phyloP scores from a whole-genome alignment of 1,140 invertebrate species.

The Heterodera carotae region DNA sequence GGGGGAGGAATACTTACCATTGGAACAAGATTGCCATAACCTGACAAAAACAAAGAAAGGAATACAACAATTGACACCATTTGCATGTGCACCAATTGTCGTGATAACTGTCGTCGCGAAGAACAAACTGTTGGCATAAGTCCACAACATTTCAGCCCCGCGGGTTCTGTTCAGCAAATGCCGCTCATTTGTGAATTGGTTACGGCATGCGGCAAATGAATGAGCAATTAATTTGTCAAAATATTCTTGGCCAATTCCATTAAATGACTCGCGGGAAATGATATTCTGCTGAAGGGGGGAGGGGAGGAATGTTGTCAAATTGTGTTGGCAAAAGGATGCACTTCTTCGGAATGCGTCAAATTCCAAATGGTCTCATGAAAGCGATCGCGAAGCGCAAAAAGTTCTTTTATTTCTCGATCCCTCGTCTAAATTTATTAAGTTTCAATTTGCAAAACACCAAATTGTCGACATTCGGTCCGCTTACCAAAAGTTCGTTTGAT shows the following conservation, averaged over 20 bases:
- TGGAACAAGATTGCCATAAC: slow-evolving; percentile 69
- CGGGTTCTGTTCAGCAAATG: slow-evolving; percentile 60
- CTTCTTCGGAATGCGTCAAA: slow-evolving; percentile 58
- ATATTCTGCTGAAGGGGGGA: not conserved
- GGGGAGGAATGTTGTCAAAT: not conserved
- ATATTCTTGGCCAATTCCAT: slow-evolving; percentile 63
- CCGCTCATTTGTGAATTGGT: slow-evolving; percentile 64
- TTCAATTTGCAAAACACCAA: not conserved
- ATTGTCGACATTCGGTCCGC: not conserved
- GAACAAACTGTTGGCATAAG: slow-evolving; percentile 63
- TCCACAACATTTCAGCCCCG: slow-evolving; percentile 59
- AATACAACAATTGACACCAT: not conserved
- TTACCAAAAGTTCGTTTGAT: slow-evolving; percentile 42
- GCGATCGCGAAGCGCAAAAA: slow-evolving; percentile 56
- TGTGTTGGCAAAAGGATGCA: not conserved
- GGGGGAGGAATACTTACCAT: slow-evolving; percentile 54
- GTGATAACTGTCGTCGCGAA: slow-evolving; percentile 65
- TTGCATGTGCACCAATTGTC: slow-evolving; percentile 56
- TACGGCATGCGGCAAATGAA: slow-evolving; percentile 59
- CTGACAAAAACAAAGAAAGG: slow-evolving; percentile 65
- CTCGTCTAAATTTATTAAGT: slow-evolving; percentile 50
- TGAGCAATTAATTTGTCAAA: slow-evolving; percentile 57
- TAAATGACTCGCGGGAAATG: slow-evolving; percentile 63
- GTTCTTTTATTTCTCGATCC: slow-evolving; percentile 56
- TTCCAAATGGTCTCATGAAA: slow-evolving; percentile 66